A percentile compares a stretch with the other conserved stretches of the same genome.
Evolutionary conservation across 2,113 vertebrate species (phyloP).

Genomic region (Piaya cayana): DNA sequence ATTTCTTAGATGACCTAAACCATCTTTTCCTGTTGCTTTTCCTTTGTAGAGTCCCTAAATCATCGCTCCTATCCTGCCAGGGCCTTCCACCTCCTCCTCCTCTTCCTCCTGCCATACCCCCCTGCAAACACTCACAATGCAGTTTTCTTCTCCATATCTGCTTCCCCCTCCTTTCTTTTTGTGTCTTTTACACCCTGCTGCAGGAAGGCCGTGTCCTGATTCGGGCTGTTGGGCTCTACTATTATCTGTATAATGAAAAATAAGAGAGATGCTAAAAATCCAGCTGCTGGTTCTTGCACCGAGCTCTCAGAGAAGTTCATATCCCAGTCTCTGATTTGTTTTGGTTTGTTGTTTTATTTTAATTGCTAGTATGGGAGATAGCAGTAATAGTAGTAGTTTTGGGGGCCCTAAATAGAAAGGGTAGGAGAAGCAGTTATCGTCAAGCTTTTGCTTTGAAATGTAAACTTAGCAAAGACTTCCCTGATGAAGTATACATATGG

Average conservation of each 20-base stretch:
- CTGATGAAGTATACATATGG: slow-evolving; percentile 77
- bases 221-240: neutral
- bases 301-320: slow-evolving; percentile 22
- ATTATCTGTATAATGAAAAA: neutral
- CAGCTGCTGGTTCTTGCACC: slow-evolving; percentile 45
- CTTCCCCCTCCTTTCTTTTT: accelerated
- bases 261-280: slow-evolving; percentile 43
- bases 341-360: neutral
- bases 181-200: neutral
- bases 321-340: neutral
- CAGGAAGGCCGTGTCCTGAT: neutral
- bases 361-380: neutral
- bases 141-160: neutral
- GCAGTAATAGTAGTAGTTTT: slow-evolving; percentile 44
- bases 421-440: slow-evolving; percentile 69
- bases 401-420: slow-evolving; percentile 39
- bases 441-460: slow-evolving; percentile 70
- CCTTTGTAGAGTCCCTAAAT: neutral
- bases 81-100: neutral
- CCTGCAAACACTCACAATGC: neutral
- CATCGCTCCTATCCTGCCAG: neutral
- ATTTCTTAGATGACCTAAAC: neutral
- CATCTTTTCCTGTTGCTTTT: neutral
- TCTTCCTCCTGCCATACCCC: neutral
- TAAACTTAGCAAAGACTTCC: slow-evolving; percentile 73